phyloP scores from a whole-genome alignment of 2,888 invertebrate species.

The Hypselothyrea guttata region DNA sequence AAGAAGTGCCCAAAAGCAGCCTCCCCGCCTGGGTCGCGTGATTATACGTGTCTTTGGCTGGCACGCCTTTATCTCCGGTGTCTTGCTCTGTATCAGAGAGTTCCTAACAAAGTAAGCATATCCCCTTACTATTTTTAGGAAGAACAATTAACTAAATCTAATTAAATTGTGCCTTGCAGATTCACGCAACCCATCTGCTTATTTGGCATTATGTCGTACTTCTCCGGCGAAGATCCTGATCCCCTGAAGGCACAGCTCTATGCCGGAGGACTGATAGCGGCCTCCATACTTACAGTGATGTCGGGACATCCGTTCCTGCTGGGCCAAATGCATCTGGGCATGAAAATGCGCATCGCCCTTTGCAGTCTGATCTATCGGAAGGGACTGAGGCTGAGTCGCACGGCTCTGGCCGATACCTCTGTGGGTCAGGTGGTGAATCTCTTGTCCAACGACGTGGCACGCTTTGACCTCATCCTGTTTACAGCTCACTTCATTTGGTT shows the following conservation, averaged over 20 bases:
- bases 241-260: slow-evolving; percentile 88
- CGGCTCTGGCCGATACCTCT: slow-evolving; percentile 89
- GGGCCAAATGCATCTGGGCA: slow-evolving; percentile 86
- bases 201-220: slow-evolving; percentile 85
- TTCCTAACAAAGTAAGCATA: slow-evolving; percentile 83
- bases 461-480: slow-evolving; percentile 86
- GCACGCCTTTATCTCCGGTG: slow-evolving; percentile 84
- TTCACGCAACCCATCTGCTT: slow-evolving; percentile 86
- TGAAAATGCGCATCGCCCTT: slow-evolving; percentile 87
- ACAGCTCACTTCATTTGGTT: slow-evolving; percentile 96
- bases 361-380: slow-evolving; percentile 88
- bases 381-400: slow-evolving; percentile 86
- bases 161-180: slow-evolving; percentile 78
- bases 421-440: slow-evolving; percentile 92
- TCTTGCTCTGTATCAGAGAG: slow-evolving; percentile 84
- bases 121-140: too few species aligned
- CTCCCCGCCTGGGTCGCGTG: slow-evolving; percentile 33
- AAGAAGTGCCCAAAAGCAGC: slow-evolving; percentile 36
- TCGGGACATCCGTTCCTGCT: slow-evolving; percentile 94
- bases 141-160: not conserved
- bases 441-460: slow-evolving; percentile 96
- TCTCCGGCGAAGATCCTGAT: slow-evolving; percentile 69
- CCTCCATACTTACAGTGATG: slow-evolving; percentile 88
- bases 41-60: slow-evolving; percentile 79
- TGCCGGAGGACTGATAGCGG: slow-evolving; percentile 87